These are phyloP conservation scores for Bos indicus DNA, from an alignment of 2,113 vertebrate species.

Conservation along the genomic window DNA sequence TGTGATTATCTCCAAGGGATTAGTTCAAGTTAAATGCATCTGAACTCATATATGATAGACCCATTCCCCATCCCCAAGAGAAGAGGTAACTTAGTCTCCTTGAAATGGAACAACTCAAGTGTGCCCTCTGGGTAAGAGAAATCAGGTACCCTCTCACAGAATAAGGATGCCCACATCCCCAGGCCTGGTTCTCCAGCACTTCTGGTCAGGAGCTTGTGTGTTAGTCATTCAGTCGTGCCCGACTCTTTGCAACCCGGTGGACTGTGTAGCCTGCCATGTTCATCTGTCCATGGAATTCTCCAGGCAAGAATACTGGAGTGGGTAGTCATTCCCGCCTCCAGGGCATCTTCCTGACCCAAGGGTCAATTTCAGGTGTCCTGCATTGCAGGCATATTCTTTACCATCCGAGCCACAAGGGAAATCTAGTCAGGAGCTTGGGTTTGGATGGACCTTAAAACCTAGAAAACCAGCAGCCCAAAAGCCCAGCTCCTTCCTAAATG, in stretches of 20 bases:
- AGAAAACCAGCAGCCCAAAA: neutral
- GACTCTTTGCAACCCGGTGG: neutral
- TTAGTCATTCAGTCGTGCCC: fast-evolving
- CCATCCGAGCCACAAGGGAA: neutral
- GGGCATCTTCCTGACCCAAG: neutral
- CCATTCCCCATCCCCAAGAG: neutral
- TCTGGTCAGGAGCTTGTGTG: neutral
- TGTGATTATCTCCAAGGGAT: neutral
- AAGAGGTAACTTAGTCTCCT: neutral
- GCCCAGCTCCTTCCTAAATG: neutral
- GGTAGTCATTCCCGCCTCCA: neutral
- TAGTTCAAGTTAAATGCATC: neutral
- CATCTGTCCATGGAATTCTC: neutral
- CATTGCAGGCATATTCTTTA: neutral
- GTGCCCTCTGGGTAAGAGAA: neutral
- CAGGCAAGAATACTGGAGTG: neutral
- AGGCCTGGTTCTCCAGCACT: neutral
- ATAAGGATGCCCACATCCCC: neutral
- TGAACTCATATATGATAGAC: neutral
- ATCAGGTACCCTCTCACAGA: neutral
- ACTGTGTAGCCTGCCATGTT: neutral
- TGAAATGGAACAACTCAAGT: neutral
- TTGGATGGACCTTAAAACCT: neutral
- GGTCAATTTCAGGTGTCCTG: neutral
- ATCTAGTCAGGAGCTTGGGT: neutral